These are phyloP conservation scores for Strigamia crassipes DNA, from an alignment of 2,888 invertebrate species.

Conservation along the genomic window DNA sequence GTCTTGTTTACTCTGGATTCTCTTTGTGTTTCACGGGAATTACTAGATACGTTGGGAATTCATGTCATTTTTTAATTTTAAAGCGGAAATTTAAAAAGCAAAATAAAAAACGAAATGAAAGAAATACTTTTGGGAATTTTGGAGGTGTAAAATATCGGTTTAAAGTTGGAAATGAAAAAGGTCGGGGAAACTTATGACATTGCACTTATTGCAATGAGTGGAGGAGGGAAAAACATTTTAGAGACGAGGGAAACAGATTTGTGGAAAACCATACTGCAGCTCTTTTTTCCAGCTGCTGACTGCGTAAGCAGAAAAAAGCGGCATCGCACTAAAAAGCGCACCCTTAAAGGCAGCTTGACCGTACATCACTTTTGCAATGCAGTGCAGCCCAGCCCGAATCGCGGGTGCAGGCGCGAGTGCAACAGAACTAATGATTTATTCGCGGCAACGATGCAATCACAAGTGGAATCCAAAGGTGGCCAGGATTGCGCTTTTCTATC, in stretches of 20 bases:
- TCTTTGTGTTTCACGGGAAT: too few species aligned
- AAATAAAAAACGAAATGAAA: too few species aligned
- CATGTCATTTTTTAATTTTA: too few species aligned
- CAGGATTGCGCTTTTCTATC: not conserved
- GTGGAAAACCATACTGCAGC: constrained; percentile 15
- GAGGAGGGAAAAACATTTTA: not conserved
- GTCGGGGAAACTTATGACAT: not conserved
- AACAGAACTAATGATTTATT: constrained; percentile 18
- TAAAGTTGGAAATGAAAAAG: not conserved
- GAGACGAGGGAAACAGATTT: constrained; percentile 4
- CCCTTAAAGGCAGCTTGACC: constrained; percentile 33
- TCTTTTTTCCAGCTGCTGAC: constrained; percentile 17
- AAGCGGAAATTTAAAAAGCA: too few species aligned
- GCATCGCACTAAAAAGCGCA: constrained; percentile 6
- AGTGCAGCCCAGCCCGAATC: constrained; percentile 9
- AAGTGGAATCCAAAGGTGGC: not conserved
- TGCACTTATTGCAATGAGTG: not conserved
- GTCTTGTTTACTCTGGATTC: too few species aligned
- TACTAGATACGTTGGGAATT: too few species aligned
- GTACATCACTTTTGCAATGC: constrained; percentile 23
- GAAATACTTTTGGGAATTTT: too few species aligned
- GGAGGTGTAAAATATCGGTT: not conserved
- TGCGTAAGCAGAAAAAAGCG: constrained; percentile 29
- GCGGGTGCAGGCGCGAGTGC: not conserved
- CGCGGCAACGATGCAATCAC: not conserved